Base-by-base conservation (phyloP, 2,797 vertebrate species). In the Hoplostethus mediterraneus region DNA sequence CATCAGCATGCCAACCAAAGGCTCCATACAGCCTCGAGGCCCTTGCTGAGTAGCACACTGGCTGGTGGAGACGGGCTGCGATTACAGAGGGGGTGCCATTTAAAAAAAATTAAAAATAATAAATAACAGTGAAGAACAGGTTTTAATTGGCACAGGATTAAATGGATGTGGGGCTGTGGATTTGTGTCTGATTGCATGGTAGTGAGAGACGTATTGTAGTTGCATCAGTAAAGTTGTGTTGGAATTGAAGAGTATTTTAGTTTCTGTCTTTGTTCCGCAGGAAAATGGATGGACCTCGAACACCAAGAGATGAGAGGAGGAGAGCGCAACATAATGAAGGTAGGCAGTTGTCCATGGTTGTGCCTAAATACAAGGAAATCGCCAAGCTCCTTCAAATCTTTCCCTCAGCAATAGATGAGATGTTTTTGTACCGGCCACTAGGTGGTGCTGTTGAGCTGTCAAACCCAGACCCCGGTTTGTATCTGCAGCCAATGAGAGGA, bases 251-350 rank as follows among this genome's bases (percentile, higher is more conserved):
- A 85, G 73, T 71, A 57, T 86, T 79, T 85, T 75, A 58, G 64
- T 86, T 82, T 68, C 70, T 67, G 56, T 64, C 17, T 28, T 21
- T 74, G 67, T 87, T 87, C 69, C 58, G 74, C 25, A 98, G 96
- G 91, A 97, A 97, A 93, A 95, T 96, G 71, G 97, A 97, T 0
- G 96, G 96, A 73, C 95, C 95, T 4, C 93, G 95, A 81, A 96
- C 95, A 6, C 96, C 97, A 1, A 92, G 96, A 79, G 97, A 98
- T 63, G 96, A 98, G 85, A 94, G 96, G 65, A 95, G 97, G 67
- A 94, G 96, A 93, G 96, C 97, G 6, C 97, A 98, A 81, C 97
- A 98, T 93, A 98, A 98, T 57, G 97, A 98, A 96, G 97, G 97
- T 97, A 77, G 80, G 81, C 80, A 85, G 85, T 87, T 88, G 76